Conservation (phyloP, 2,888 invertebrate species). For the Drepana falcataria region DNA sequence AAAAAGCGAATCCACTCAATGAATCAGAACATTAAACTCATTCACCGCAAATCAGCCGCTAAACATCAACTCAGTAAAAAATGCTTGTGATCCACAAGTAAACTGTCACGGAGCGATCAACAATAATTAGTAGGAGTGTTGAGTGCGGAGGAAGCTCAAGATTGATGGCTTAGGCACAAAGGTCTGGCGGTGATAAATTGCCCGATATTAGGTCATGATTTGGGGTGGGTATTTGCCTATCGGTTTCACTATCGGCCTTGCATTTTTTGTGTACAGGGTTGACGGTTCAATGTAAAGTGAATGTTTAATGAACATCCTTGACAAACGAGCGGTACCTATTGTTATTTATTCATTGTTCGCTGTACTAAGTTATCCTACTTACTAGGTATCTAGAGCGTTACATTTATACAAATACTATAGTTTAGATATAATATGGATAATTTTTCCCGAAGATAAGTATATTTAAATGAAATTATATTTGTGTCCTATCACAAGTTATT, state of each 20-base stretch:
- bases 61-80: constrained; percentile 41
- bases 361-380: background rate
- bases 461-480: no score
- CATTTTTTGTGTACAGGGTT: constrained; percentile 47
- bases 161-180: constrained; percentile 70
- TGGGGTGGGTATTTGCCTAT: constrained; percentile 71
- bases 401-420: no score
- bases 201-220: constrained; percentile 75
- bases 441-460: no score
- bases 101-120: constrained; percentile 64
- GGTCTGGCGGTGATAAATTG: constrained; percentile 76
- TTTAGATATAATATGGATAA: no score
- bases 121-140: constrained; percentile 74
- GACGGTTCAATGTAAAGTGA: constrained; percentile 35
- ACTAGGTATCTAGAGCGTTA: no score
- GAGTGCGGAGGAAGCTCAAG: constrained; percentile 66
- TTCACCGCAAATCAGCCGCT: constrained; percentile 25
- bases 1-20: background rate
- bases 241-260: constrained; percentile 46
- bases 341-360: background rate
- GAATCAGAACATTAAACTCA: background rate
- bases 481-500: no score
- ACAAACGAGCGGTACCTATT: constrained; percentile 23
- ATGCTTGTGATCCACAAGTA: constrained; percentile 51
- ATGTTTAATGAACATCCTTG: constrained; percentile 37